Conservation (phyloP, 2,888 invertebrate genomes). For the Hofmannophila pseudospretella region DNA sequence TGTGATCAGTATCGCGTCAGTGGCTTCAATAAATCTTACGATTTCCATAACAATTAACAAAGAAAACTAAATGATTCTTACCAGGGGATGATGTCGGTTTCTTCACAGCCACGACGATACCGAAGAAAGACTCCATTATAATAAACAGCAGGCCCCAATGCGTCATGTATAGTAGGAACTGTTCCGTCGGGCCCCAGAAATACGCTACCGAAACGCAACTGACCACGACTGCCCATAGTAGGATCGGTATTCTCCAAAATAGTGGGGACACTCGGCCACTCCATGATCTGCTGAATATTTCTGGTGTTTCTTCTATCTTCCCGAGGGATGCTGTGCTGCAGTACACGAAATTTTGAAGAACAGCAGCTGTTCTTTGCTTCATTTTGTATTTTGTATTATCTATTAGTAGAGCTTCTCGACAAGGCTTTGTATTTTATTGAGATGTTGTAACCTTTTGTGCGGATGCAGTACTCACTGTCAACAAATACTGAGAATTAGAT, state of each 20-base stretch:
- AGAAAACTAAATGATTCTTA: slow-evolving; percentile 16
- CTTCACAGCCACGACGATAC: slow-evolving; percentile 48
- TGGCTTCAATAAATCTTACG: slow-evolving; percentile 1
- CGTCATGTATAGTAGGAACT: slow-evolving; percentile 75
- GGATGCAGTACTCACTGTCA: slow-evolving; percentile 5
- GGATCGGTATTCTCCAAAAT: slow-evolving; percentile 59
- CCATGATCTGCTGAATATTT: slow-evolving; percentile 49
- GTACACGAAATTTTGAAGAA: slow-evolving; percentile 38
- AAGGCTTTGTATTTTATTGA: background rate
- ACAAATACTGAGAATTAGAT: slow-evolving; percentile 1
- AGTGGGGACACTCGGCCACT: slow-evolving; percentile 45
- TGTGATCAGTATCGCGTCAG: slow-evolving; percentile 27
- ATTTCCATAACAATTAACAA: background rate
- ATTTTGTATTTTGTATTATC: slow-evolving; percentile 18
- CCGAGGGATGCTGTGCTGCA: slow-evolving; percentile 46
- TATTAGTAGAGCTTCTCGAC: background rate
- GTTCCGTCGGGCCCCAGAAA: slow-evolving; percentile 62
- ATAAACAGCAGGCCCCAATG: slow-evolving; percentile 73
- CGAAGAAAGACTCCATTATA: slow-evolving; percentile 52
- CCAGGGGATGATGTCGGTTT: slow-evolving; percentile 36
- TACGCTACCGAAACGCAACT: slow-evolving; percentile 45
- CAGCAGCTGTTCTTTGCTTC: slow-evolving; percentile 25
- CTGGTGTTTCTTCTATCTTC: slow-evolving; percentile 40
- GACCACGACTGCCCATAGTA: slow-evolving; percentile 48
- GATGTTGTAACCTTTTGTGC: background rate